Conservation (phyloP, 2,113 vertebrate genomes). For the Petroica traversi region DNA sequence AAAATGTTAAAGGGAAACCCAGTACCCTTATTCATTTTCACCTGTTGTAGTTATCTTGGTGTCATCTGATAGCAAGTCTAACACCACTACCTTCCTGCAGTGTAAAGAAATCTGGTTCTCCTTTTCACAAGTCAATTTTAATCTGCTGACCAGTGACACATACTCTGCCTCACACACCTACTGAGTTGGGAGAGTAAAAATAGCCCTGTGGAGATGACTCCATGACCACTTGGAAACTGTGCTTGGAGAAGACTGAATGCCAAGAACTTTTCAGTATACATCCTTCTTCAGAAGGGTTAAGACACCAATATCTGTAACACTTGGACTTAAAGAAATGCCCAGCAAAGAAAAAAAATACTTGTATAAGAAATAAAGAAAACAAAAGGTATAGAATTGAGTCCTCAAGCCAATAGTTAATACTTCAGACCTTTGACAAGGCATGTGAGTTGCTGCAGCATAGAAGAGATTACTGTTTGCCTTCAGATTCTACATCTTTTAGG, state of each 20-base stretch:
- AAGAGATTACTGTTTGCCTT: neutral
- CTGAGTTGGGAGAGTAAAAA: neutral
- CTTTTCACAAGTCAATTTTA: neutral
- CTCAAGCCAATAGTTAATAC: neutral
- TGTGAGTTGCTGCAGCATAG: neutral
- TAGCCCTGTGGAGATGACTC: neutral
- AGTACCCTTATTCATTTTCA: neutral
- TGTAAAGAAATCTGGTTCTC: neutral
- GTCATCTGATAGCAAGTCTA: neutral
- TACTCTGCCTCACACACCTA: neutral
- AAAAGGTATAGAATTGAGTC: neutral
- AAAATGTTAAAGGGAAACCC: neutral
- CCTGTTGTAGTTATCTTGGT: neutral
- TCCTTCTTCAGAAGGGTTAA: neutral
- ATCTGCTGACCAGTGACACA: neutral
- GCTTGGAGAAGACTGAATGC: neutral
- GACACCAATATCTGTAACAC: neutral
- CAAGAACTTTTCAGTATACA: neutral
- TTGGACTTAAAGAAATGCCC: neutral
- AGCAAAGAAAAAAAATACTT: neutral
- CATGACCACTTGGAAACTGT: neutral
- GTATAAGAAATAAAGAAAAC: neutral
- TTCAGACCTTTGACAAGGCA: neutral
- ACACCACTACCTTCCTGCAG: neutral
- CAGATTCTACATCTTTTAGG: neutral